A percentile compares a stretch with the other conserved stretches of the same genome.
phyloP scores from a whole-genome alignment of 2,113 vertebrate genomes.

The Coryphaenoides rupestris region DNA sequence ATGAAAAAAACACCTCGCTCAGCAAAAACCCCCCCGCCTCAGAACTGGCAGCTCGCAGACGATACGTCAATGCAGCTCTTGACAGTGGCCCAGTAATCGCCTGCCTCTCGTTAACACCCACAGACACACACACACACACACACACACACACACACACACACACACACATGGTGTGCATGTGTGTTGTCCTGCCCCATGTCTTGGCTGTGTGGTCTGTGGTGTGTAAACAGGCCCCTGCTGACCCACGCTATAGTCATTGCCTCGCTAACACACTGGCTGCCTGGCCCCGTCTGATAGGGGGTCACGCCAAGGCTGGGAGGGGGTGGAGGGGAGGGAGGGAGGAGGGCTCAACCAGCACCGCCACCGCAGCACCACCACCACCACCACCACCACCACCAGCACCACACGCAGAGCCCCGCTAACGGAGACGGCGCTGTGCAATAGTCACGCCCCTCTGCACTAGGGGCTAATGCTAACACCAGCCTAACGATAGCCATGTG shows the following conservation, averaged over 20 bases:
- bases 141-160: not conserved
- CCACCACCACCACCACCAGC: too few relatives aligned
- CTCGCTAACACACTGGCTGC: constrained; percentile 41
- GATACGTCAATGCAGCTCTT: too few relatives aligned
- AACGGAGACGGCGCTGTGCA: too few relatives aligned
- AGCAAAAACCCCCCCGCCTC: too few relatives aligned
- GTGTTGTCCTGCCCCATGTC: constrained; percentile 53
- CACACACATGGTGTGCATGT: constrained; percentile 63
- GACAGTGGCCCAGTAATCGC: not conserved
- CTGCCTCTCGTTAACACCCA: constrained; percentile 8
- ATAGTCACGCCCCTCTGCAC: too few relatives aligned
- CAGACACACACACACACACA: not conserved
- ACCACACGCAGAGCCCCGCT: too few relatives aligned
- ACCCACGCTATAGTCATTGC: constrained; percentile 61
- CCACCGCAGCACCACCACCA: too few relatives aligned
- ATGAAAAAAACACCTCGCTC: too few relatives aligned
- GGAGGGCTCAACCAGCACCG: too few relatives aligned
- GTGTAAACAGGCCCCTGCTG: constrained; percentile 65
- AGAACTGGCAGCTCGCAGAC: too few relatives aligned
- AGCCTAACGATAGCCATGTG: not conserved
- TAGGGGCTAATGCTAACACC: not conserved
- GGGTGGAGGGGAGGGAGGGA: not conserved
- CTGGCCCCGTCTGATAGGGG: constrained; percentile 27
- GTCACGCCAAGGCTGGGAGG: constrained; percentile 22
- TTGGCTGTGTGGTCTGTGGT: constrained; percentile 66